phyloP scores from a whole-genome alignment of 1,140 invertebrate genomes.

The Papilio helenus region DNA sequence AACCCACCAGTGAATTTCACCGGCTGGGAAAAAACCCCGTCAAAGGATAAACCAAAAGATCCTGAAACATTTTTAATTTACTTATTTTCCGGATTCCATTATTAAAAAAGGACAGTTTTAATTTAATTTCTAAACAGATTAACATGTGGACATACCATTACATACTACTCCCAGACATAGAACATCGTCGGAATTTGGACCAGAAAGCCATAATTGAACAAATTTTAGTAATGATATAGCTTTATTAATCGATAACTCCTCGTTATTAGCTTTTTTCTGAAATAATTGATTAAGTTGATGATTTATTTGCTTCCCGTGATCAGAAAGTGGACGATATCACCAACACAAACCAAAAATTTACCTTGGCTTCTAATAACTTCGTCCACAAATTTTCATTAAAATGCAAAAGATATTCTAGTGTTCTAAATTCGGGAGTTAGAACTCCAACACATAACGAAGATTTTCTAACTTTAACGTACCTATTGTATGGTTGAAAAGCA shows the following conservation, averaged over 20 bases:
- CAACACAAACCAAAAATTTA: slow-evolving; percentile 42
- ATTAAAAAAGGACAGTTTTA: neutral
- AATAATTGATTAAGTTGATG: slow-evolving; percentile 41
- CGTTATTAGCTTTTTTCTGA: slow-evolving; percentile 45
- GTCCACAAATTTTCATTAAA: slow-evolving; percentile 67
- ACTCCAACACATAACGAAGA: slow-evolving; percentile 75
- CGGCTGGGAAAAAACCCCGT: slow-evolving; percentile 81
- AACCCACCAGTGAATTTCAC: slow-evolving; percentile 62
- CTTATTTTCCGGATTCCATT: neutral
- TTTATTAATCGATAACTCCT: slow-evolving; percentile 62
- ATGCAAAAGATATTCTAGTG: slow-evolving; percentile 76
- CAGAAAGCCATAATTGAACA: slow-evolving; percentile 76
- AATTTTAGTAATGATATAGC: slow-evolving; percentile 68
- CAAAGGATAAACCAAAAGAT: slow-evolving; percentile 76
- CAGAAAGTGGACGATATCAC: neutral
- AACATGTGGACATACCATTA: slow-evolving; percentile 65
- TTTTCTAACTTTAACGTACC: slow-evolving; percentile 69
- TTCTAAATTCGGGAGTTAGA: slow-evolving; percentile 74
- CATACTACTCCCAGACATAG: slow-evolving; percentile 77
- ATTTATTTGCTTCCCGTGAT: neutral
- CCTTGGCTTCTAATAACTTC: slow-evolving; percentile 62
- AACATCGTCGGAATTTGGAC: slow-evolving; percentile 62
- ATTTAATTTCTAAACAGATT: neutral
- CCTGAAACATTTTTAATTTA: slow-evolving; percentile 55
- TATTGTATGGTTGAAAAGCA: slow-evolving; percentile 69